phyloP scores from a whole-genome alignment of 2,888 invertebrate genomes.

The Caenorhabditis afra region DNA sequence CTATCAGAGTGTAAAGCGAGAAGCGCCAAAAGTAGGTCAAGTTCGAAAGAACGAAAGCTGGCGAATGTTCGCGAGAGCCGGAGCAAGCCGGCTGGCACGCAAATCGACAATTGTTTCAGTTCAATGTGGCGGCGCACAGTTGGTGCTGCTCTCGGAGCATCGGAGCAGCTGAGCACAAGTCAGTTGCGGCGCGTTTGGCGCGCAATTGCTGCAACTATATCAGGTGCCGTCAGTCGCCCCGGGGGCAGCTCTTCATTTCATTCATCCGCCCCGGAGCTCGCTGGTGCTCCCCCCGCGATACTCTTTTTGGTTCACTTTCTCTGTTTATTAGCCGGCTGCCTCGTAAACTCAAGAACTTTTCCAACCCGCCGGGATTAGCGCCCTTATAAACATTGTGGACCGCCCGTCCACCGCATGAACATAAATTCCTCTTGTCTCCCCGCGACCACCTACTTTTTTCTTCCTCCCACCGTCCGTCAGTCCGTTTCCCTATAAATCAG shows the following conservation, averaged over 20 bases:
- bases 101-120: conserved; percentile 53
- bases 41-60: background rate
- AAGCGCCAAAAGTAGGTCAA: background rate
- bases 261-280: conserved; percentile 17
- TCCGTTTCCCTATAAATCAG: conserved; percentile 15
- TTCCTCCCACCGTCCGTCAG: background rate
- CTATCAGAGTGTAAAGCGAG: background rate
- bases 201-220: conserved; percentile 60
- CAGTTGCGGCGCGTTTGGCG: conserved; percentile 51
- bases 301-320: background rate
- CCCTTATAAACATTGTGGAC: background rate
- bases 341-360: background rate
- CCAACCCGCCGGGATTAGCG: background rate
- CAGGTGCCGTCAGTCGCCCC: conserved; percentile 34
- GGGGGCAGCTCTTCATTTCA: conserved; percentile 18
- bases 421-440: background rate
- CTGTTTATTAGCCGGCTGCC: background rate
- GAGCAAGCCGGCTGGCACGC: conserved; percentile 8
- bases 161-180: conserved; percentile 39
- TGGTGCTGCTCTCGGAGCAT: conserved; percentile 21
- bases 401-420: too few relatives aligned
- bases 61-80: background rate
- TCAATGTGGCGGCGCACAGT: conserved; percentile 31
- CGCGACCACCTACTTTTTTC: background rate
- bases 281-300: too few relatives aligned